phyloP scores from a whole-genome alignment of 2,113 vertebrate genomes.

The Melanotaenia duboulayi region DNA sequence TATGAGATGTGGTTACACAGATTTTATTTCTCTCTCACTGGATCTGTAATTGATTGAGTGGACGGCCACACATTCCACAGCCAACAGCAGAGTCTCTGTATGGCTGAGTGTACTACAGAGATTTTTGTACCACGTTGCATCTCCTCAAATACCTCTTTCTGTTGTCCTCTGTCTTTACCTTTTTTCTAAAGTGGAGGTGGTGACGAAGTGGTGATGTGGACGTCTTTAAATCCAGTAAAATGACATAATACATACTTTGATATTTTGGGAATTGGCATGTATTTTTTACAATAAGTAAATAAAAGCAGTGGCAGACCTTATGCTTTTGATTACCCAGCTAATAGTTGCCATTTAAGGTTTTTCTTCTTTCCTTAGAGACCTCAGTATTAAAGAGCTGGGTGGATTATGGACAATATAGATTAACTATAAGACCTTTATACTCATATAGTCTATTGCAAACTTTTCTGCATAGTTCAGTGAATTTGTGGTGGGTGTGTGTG shows the following conservation, averaged over 20 bases:
- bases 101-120: constrained; percentile 9
- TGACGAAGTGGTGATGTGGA: constrained; percentile 17
- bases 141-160: not conserved
- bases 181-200: constrained; percentile 4
- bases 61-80: constrained; percentile 16
- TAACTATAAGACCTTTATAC: constrained; percentile 27
- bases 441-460: constrained; percentile 26
- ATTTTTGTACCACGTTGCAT: constrained; percentile 15
- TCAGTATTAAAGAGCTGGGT: constrained; percentile 14
- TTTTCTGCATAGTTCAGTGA: constrained; percentile 21
- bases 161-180: constrained; percentile 9
- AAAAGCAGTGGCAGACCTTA: not conserved
- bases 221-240: not conserved
- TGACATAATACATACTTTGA: not conserved
- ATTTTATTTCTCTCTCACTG: constrained; percentile 19
- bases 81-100: constrained; percentile 18
- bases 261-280: not conserved
- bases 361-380: constrained; percentile 11
- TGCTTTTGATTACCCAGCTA: constrained; percentile 19
- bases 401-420: not conserved
- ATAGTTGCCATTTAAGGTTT: not conserved
- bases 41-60: constrained; percentile 38
- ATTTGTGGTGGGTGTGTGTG: not conserved
- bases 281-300: not conserved
- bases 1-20: constrained; percentile 13